Conservation (phyloP, 2,888 invertebrate species). For the Drosophila barbarae region DNA sequence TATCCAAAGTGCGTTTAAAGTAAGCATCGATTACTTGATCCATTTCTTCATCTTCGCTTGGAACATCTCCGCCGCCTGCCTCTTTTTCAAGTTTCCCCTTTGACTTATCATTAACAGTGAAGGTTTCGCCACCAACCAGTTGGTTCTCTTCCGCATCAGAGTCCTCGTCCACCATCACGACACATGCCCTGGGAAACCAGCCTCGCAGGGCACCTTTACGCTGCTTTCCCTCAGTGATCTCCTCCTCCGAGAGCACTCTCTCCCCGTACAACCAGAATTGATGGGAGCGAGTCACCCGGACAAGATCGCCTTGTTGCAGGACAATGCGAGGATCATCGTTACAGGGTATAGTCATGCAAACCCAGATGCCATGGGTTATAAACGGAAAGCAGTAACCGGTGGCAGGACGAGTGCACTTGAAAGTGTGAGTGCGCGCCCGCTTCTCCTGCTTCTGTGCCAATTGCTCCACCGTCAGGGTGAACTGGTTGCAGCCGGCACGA, state of each 20-base stretch:
- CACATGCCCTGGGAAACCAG: conserved; percentile 93
- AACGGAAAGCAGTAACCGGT: conserved; percentile 90
- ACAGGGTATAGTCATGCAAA: conserved; percentile 87
- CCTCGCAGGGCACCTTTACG: conserved; percentile 82
- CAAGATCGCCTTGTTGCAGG: conserved; percentile 84
- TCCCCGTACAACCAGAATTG: conserved; percentile 95
- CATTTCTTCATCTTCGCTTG: background rate
- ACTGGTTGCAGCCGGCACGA: conserved; percentile 89
- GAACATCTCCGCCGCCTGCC: background rate
- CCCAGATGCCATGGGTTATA: conserved; percentile 84
- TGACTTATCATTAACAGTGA: background rate
- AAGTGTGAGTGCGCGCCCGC: conserved; percentile 85
- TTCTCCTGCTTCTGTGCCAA: conserved; percentile 93
- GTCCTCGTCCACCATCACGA: conserved; percentile 81
- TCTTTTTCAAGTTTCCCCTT: background rate
- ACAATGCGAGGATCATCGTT: conserved; percentile 91
- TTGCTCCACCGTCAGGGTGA: conserved; percentile 93
- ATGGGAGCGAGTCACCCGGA: conserved; percentile 91
- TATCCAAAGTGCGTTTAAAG: background rate
- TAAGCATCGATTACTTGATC: background rate
- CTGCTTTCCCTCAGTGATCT: background rate
- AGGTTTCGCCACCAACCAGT: background rate
- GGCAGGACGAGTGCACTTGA: conserved; percentile 83
- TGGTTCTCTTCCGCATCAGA: background rate
- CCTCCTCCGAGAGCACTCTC: conserved; percentile 51